These are phyloP conservation scores for Heliconius ethilla DNA, from an alignment of 2,888 invertebrate genomes.

Conservation along the genomic window DNA sequence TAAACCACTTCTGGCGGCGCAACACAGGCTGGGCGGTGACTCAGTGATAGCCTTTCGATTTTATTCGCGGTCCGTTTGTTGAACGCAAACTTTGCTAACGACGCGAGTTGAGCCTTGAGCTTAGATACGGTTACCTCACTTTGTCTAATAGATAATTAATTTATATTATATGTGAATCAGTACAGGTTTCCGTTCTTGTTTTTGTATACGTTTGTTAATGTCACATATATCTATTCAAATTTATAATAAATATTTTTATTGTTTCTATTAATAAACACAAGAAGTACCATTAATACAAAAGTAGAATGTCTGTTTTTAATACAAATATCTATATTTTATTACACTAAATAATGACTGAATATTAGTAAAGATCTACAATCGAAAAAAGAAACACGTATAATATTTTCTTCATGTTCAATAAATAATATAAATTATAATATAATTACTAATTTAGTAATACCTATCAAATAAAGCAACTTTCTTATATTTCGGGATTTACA, in stretches of 20 bases:
- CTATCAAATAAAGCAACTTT: neutral
- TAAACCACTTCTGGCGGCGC: conserved; percentile 56
- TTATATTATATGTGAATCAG: conserved; percentile 1
- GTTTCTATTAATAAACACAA: neutral
- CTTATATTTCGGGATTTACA: neutral
- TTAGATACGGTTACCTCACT: conserved; percentile 6
- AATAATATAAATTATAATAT: neutral
- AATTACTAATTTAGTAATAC: neutral
- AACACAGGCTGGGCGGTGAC: conserved; percentile 64
- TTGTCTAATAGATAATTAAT: conserved; percentile 6
- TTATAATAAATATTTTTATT: neutral
- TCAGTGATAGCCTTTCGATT: conserved; percentile 78
- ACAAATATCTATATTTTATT: too few species aligned
- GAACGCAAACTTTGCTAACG: conserved; percentile 23
- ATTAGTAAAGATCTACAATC: neutral
- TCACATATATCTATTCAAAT: neutral
- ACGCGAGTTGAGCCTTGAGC: conserved; percentile 11
- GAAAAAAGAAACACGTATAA: neutral
- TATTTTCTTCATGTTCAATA: too few species aligned
- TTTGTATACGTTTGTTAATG: neutral
- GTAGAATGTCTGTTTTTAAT: too few species aligned
- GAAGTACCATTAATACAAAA: neutral
- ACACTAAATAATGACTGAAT: too few species aligned
- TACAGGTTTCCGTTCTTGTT: conserved; percentile 6
- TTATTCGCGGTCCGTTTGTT: conserved; percentile 38